These are phyloP conservation scores for Chaetura pelagica DNA, from an alignment of 2,113 vertebrate genomes.

Conservation along the genomic window DNA sequence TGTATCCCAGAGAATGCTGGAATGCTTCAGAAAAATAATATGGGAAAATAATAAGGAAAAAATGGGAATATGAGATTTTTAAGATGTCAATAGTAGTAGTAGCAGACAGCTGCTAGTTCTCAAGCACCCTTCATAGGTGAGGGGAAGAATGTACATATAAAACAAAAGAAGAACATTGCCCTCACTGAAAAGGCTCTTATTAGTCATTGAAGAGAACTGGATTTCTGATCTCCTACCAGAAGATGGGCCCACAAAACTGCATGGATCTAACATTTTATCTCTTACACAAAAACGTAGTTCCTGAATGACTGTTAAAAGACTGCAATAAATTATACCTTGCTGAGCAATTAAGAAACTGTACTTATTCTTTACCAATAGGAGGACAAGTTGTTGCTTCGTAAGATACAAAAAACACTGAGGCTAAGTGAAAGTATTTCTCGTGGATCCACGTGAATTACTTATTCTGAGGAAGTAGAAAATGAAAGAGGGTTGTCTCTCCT, in stretches of 20 bases:
- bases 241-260: neutral
- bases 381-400: neutral
- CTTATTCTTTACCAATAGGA: neutral
- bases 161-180: neutral
- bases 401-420: neutral
- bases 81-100: neutral
- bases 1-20: neutral
- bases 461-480: neutral
- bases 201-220: neutral
- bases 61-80: neutral
- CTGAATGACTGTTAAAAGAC: neutral
- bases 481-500: neutral
- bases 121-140: neutral
- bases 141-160: neutral
- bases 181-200: neutral
- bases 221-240: neutral
- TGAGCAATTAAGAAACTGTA: neutral
- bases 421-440: neutral
- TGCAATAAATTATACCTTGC: neutral
- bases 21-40: neutral
- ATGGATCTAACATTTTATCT: neutral
- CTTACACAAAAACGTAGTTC: neutral
- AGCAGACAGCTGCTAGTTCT: neutral
- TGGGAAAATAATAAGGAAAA: neutral
- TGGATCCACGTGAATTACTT: neutral